Evolutionary conservation across 2,888 invertebrate genomes (phyloP), one percentile per base, ranked within the genome.

Genomic region (Tineola bisselliella): DNA sequence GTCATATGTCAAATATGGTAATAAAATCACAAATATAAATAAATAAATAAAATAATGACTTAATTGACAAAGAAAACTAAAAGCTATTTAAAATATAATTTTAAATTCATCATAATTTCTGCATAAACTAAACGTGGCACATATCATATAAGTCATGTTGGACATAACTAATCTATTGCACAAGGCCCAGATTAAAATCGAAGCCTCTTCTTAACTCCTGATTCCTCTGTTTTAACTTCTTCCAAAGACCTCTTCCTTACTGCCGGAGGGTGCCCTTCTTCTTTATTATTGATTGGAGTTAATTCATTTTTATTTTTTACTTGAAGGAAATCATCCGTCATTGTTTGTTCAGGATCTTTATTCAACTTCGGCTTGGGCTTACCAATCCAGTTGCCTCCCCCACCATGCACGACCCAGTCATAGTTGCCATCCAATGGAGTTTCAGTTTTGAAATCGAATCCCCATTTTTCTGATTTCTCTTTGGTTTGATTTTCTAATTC

Each of bases 381-480:
- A 0, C 72, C 71, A 1, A 76, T 64, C 76, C 77, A 79, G 12
- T 69, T 66, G 1, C 66, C 61, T 5, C 54, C 63, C 4, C 64
- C 67, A n/a, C 66, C 66, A 66, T 63, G 63, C 1, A 62, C 65
- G 17, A 64, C 77, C 90, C 90, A 90, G 62, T 81, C 73, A 66
- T 81, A 89, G 6, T 70, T 71, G 0, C 90, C 90, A 3, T 48
- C 68, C 38, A 79, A 61, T 2, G 80, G 72, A 0, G 72, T 67
- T 63, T 88, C 90, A 0, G 84, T 87, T 62, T 74, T 75, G 61
- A 90, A 88, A 70, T 90, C 90, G 58, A 89, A 90, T 66, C 90
- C 89, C 84, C 88, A 90, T 63, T 79, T 82, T 13, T 71, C 66
- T 43, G 69, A 76, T 10, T 80, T 84, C 66, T 79, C 71, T 5